Evolutionary conservation across 2,113 vertebrate species (phyloP), one percentile per base, ranked within the genome.

Genomic region (Electrona antarctica): DNA sequence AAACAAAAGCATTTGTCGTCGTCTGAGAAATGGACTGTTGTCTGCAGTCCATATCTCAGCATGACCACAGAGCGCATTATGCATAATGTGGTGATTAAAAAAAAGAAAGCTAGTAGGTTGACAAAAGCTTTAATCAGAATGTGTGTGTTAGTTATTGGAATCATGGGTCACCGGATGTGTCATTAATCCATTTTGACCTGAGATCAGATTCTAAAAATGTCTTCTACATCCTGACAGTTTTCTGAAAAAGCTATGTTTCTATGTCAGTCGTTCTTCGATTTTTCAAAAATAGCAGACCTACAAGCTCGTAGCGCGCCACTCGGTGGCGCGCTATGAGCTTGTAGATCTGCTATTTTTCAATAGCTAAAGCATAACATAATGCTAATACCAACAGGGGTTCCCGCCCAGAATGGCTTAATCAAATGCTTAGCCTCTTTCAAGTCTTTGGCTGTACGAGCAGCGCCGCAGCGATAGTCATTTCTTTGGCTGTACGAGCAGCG

Each of bases 51-150:
- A 66, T 55, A 59, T 72, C 60, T 73, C 63, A 64, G 55, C 8
- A 6, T 14, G 55, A 73, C 78, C 60, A 41, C 33, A 57, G 41
- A 73, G 52, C 73, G 21, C 52, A 7, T 4, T 4, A 41, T 48
- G 57, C 48, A 49, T 75, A 83, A 73, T 67, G 29, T 2, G 46
- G 45, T 67, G 71, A 84, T 83, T 78, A 78, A 73, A 71, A 41
- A 41, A 41, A 41, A 41, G 21, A 65, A 66, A 78, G 62, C 56
- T 71, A 78, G 60, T 11, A 71, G 64, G 12, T 60, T 68, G 67
- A 74, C 69, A 63, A 71, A 71, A 49, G 45, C 67, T 76, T 69
- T 81, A 81, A 78, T 80, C 63, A 68, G 58, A 77, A 73, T 73
- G 46, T 52, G 51, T n/a, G 21, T 59, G 77, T 78, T 76, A 68